phyloP scores from a whole-genome alignment of 2,113 vertebrate genomes.

The Brienomyrus brachyistius region DNA sequence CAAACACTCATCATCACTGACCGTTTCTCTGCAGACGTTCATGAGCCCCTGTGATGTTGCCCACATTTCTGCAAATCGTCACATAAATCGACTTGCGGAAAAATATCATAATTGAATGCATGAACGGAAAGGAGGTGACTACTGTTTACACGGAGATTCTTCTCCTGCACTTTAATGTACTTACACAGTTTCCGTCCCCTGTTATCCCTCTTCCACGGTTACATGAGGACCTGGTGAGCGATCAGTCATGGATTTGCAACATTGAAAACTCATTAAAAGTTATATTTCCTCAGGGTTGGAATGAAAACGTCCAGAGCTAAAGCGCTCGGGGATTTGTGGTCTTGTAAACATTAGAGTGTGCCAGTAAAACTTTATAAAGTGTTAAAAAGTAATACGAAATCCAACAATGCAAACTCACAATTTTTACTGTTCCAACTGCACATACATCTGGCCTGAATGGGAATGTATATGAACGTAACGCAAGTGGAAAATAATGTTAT shows the following conservation, averaged over 20 bases:
- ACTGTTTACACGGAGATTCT: not conserved
- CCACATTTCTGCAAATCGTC: not conserved
- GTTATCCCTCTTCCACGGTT: not conserved
- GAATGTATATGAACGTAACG: constrained; percentile 72
- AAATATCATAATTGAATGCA: not conserved
- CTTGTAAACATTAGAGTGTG: constrained; percentile 97
- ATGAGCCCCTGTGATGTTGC: not conserved
- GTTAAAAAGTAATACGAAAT: constrained; percentile 90
- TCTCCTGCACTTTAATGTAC: not conserved
- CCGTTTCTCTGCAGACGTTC: not conserved
- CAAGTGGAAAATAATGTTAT: constrained; percentile 40
- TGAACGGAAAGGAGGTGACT: not conserved
- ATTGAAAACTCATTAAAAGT: constrained; percentile 63
- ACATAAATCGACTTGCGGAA: not conserved
- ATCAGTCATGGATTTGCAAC: not conserved
- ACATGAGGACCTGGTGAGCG: not conserved
- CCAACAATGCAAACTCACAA: constrained; percentile 79
- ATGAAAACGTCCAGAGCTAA: constrained; percentile 71
- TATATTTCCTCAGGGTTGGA: constrained; percentile 82
- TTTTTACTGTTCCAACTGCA: constrained; percentile 84
- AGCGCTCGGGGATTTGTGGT: constrained; percentile 89
- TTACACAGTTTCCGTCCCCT: not conserved
- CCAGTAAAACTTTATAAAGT: constrained; percentile 99
- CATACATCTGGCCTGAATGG: constrained; percentile 73
- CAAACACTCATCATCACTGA: not conserved